Conservation (phyloP, 2,113 vertebrate species). For the Zapornia atra region DNA sequence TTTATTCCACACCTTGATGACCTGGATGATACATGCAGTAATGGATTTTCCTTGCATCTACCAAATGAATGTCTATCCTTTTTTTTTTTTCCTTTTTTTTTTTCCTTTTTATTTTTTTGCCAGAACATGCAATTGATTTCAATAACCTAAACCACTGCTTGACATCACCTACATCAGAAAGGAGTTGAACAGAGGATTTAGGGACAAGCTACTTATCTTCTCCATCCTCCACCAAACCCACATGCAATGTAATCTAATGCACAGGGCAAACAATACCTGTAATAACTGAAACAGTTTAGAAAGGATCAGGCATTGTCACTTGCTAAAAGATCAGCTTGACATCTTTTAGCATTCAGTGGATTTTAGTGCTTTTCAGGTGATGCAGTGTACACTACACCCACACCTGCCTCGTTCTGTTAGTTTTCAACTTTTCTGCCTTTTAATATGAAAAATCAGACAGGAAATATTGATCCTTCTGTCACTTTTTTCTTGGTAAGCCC, state of each 20-base stretch:
- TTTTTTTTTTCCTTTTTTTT: background rate
- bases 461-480: background rate
- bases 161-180: background rate
- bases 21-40: background rate
- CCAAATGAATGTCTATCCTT: background rate
- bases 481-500: background rate
- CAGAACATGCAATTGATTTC: background rate
- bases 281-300: background rate
- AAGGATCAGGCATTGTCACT: background rate
- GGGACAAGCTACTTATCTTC: fast-evolving
- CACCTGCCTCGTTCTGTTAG: background rate
- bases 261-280: background rate
- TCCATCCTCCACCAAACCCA: background rate
- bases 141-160: background rate
- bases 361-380: background rate
- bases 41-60: background rate
- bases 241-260: background rate
- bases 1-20: background rate
- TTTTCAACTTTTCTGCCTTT: background rate
- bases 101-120: background rate
- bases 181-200: background rate
- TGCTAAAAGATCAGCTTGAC: background rate
- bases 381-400: background rate
- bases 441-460: background rate
- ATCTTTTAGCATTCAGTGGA: background rate